A percentile compares a stretch with the other conserved stretches of the same genome.
phyloP scores from a whole-genome alignment of 2,113 vertebrate species.

The Nothocercus julius region DNA sequence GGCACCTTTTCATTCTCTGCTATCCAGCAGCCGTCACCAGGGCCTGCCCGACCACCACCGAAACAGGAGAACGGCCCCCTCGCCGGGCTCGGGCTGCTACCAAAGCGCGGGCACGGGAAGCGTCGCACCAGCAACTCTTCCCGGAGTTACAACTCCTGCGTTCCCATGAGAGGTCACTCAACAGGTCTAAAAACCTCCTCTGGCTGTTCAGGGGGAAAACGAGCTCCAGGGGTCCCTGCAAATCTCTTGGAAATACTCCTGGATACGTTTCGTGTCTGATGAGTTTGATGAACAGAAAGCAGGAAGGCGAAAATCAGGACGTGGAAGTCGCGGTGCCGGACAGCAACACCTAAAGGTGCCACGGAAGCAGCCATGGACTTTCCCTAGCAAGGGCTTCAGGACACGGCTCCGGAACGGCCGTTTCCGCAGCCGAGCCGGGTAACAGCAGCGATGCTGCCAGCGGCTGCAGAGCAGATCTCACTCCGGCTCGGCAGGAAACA shows the following conservation, averaged over 20 bases:
- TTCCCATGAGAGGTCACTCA: background rate
- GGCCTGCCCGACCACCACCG: background rate
- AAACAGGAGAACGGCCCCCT: no score
- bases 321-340: no score
- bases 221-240: background rate
- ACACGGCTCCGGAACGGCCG: no score
- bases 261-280: no score
- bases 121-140: background rate
- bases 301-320: no score
- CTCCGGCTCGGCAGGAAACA: background rate
- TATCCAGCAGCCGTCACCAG: background rate
- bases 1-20: background rate
- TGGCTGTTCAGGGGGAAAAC: no score
- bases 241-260: no score
- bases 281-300: no score
- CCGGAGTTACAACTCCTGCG: background rate
- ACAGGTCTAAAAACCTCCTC: background rate
- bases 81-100: no score
- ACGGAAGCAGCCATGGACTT: no score
- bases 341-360: no score
- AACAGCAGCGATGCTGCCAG: background rate
- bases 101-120: background rate
- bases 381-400: background rate
- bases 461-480: background rate
- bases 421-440: no score